phyloP scores from a whole-genome alignment of 2,797 vertebrate genomes.

The Triplophysa bombifrons region DNA sequence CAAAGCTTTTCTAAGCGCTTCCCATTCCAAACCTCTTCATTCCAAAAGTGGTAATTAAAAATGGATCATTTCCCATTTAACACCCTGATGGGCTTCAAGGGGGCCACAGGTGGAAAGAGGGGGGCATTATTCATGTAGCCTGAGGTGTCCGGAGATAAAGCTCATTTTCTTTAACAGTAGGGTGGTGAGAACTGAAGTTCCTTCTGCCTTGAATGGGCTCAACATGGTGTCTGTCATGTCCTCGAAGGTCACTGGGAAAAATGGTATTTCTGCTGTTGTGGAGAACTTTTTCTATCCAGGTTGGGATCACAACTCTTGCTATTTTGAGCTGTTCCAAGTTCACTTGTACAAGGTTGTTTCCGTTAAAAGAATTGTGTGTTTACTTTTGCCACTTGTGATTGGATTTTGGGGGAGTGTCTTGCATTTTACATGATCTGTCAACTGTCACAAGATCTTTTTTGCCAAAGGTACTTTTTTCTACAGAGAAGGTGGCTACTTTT shows the following conservation, averaged over 20 bases:
- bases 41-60: constrained; percentile 79
- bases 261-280: constrained; percentile 80
- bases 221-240: constrained; percentile 81
- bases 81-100: constrained; percentile 70
- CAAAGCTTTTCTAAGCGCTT: constrained; percentile 68
- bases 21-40: constrained; percentile 61
- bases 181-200: constrained; percentile 75
- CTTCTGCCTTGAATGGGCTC: constrained; percentile 77
- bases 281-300: constrained; percentile 72
- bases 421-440: too few relatives aligned
- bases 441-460: too few relatives aligned
- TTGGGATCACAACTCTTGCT: constrained; percentile 72
- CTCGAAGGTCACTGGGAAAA: constrained; percentile 85
- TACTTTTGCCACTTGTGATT: too few relatives aligned
- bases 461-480: too few relatives aligned
- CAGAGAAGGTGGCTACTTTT: too few relatives aligned
- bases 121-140: constrained; percentile 78
- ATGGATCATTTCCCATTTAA: constrained; percentile 79
- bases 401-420: too few relatives aligned
- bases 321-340: constrained; percentile 45
- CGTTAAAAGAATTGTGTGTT: not conserved
- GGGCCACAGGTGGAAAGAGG: constrained; percentile 69
- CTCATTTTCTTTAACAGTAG: constrained; percentile 82
- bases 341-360: constrained; percentile 41
- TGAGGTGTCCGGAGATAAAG: constrained; percentile 77